Base-by-base conservation (phyloP, 2,888 invertebrate genomes). In the Tetanocera ferruginea region DNA sequence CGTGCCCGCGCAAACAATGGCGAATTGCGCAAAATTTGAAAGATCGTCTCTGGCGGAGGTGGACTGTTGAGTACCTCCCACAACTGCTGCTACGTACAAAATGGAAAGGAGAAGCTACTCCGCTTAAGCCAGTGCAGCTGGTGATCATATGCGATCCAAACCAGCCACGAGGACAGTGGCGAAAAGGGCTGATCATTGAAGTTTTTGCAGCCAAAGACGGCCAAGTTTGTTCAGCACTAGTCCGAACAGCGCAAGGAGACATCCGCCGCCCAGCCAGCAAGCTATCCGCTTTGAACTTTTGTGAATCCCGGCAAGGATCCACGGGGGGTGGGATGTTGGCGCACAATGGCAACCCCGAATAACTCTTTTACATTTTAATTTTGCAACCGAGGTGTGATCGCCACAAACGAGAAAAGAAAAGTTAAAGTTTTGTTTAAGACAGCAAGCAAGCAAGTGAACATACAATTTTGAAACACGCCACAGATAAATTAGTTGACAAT, bases 1-100 rank as follows among this genome's bases (percentile, higher is more conserved):
- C 66, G 25, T 78, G 79, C 51, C 25, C 73, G 9, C 72, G 72
- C 5, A 78, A 75, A 64, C 78, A 79, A 34, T 80, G 79, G 80
- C 60, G 81, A 11, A 57, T 67, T 57, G n/a, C n/a, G n/a, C n/a
- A n/a, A n/a, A n/a, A n/a, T n/a, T n/a, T n/a, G n/a, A n/a, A n/a
- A n/a, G 19, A 60, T 19, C 37, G 31, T 2, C 17, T 66, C 3
- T 66, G 66, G 60, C 17, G 23, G 23, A 2, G 23, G 8, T 57
- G 57, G 57, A 57, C 57, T 5, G 19, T 57, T 17, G 31, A 64
- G 25, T 64, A 49, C n/a, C 14, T 69, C 14, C 69, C 69, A 4
- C 69, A 80, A 69, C 25, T 82, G 2, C 28, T 79, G 14, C 23
- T 23, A 34, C 66, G 78, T 17, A 52, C 76, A 19, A 67, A 62